Conservation (phyloP, 2,888 invertebrate genomes). For the Unio delphinus region DNA sequence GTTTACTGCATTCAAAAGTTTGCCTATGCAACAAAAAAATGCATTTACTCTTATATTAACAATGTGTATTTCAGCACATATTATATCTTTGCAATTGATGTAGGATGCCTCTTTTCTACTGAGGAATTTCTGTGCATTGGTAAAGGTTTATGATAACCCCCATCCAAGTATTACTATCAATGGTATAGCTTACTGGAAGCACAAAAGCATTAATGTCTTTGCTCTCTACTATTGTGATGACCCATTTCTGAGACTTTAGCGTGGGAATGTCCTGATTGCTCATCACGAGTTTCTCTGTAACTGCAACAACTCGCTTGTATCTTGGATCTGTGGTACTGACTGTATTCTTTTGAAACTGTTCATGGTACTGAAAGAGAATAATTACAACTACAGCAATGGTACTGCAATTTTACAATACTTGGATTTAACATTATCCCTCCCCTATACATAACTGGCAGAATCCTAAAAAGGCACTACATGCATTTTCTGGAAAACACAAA, state of each 20-base stretch:
- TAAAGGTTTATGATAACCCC: not conserved
- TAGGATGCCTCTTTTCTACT: too few species aligned
- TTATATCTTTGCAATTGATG: too few species aligned
- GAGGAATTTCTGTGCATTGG: not conserved
- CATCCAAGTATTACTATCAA: not conserved
- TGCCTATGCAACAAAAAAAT: too few species aligned
- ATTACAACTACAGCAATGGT: conserved; percentile 18
- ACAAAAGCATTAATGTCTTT: conserved; percentile 75
- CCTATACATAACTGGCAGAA: too few species aligned
- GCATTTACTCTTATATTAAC: too few species aligned
- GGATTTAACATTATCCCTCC: too few species aligned
- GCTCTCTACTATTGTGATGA: conserved; percentile 73
- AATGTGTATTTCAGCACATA: too few species aligned
- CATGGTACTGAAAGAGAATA: conserved; percentile 60
- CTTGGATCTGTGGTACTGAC: conserved; percentile 68
- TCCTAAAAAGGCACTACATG: too few species aligned
- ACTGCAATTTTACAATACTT: too few species aligned
- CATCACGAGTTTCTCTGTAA: conserved; percentile 71
- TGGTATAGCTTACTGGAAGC: conserved; percentile 72
- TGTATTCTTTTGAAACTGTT: conserved; percentile 63
- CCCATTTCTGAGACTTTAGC: conserved; percentile 73
- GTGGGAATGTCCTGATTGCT: conserved; percentile 74
- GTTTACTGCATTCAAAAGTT: too few species aligned
- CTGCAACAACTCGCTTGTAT: conserved; percentile 68
- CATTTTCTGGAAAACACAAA: too few species aligned